These are phyloP conservation scores for Lagocephalus sceleratus DNA, from an alignment of 2,797 vertebrate species.

Conservation along the genomic window DNA sequence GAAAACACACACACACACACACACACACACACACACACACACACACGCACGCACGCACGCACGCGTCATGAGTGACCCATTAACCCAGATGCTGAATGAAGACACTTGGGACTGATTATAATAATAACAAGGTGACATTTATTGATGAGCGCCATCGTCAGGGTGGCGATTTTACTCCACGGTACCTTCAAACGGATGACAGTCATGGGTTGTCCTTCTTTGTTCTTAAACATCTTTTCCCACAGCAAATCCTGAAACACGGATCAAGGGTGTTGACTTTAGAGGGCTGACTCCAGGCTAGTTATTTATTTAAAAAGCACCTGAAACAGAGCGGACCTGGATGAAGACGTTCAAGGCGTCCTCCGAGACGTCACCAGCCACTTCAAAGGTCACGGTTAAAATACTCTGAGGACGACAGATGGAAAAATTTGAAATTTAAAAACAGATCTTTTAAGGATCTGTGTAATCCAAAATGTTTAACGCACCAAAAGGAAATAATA, in stretches of 20 bases:
- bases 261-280: conserved; percentile 38
- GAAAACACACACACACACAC: conserved; percentile 46
- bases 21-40: conserved; percentile 43
- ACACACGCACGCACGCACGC: conserved; percentile 40
- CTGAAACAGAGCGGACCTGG: conserved; percentile 76
- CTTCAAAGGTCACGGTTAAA: conserved; percentile 91
- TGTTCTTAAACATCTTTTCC: conserved; percentile 88
- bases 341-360: conserved; percentile 88
- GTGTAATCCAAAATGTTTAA: neutral
- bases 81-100: conserved; percentile 36
- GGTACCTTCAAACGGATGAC: conserved; percentile 90
- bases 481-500: neutral
- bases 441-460: neutral
- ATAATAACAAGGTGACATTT: conserved; percentile 26
- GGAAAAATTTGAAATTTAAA: neutral
- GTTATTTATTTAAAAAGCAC: conserved; percentile 19
- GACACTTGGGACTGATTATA: conserved; percentile 34
- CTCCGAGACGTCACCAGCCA: conserved; percentile 83
- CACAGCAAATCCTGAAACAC: conserved; percentile 87
- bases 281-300: conserved; percentile 22
- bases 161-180: conserved; percentile 30
- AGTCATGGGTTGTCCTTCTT: conserved; percentile 81
- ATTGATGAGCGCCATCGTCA: conserved; percentile 30
- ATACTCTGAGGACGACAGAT: conserved; percentile 79
- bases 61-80: conserved; percentile 49